Conservation (phyloP, 2,888 invertebrate genomes). For the Tryphoninae sp. region DNA sequence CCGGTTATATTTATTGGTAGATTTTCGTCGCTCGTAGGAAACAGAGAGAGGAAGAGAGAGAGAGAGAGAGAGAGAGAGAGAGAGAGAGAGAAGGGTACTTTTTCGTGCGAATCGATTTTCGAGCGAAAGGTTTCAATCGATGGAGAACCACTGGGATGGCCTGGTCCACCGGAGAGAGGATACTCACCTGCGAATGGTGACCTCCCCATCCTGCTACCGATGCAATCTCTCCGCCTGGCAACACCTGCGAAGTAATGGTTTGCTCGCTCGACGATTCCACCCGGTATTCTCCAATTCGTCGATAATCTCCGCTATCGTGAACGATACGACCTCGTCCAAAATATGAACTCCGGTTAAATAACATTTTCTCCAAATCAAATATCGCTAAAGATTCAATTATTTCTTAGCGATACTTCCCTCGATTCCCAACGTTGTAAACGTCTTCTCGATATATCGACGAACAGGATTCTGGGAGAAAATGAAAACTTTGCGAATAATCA, state of each 20-base stretch:
- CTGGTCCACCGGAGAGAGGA: slow-evolving; percentile 20
- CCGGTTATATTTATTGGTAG: background rate
- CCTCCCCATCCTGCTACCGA: slow-evolving; percentile 64
- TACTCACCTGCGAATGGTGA: slow-evolving; percentile 71
- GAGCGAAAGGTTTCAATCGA: background rate
- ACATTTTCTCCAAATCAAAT: no score
- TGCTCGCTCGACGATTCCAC: background rate
- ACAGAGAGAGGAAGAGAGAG: background rate
- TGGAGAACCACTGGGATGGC: slow-evolving; percentile 40
- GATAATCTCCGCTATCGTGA: slow-evolving; percentile 12
- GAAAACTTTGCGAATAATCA: background rate
- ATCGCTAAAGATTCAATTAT: no score
- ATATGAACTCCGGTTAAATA: background rate
- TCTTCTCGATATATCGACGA: background rate
- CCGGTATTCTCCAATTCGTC: slow-evolving; percentile 12
- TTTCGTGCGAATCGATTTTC: slow-evolving; percentile 9
- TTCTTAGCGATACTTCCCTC: background rate
- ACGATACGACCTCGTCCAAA: background rate
- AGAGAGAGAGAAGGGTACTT: background rate
- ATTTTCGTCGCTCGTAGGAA: background rate
- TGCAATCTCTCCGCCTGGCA: slow-evolving; percentile 54
- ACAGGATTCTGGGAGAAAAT: slow-evolving; percentile 14
- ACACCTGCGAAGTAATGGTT: slow-evolving; percentile 49
- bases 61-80: no score
- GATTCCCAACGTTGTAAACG: background rate